Evolutionary conservation across 2,113 vertebrate genomes (phyloP).

Genomic region (Chlorocebus sabaeus): DNA sequence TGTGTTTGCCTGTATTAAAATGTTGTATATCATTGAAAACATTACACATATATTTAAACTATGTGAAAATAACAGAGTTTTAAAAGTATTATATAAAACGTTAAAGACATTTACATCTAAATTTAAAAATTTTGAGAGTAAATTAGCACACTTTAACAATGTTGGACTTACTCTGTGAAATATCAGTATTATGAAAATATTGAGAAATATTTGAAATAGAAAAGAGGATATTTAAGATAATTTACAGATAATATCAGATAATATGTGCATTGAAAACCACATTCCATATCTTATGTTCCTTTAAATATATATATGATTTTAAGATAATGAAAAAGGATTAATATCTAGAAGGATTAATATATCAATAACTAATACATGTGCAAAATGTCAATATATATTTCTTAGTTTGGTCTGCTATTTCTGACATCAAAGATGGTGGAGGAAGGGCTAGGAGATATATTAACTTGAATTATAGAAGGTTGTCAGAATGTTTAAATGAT

Average conservation of each 20-base stretch:
- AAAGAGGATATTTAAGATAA: not conserved
- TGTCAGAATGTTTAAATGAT: not conserved
- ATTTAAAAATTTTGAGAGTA: not conserved
- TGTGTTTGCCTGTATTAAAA: not conserved
- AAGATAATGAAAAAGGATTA: not conserved
- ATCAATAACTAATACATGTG: not conserved
- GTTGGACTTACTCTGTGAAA: not conserved
- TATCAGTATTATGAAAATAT: not conserved
- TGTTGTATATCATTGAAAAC: not conserved
- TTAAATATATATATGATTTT: not conserved
- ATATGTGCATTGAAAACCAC: too few species aligned
- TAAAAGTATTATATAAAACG: not conserved
- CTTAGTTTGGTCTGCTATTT: not conserved
- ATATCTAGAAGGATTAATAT: not conserved
- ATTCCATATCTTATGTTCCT: not conserved
- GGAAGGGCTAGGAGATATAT: not conserved
- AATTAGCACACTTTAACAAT: not conserved
- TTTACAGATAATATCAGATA: not conserved
- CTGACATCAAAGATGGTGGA: too few species aligned
- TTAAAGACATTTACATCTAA: not conserved
- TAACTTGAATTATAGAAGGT: not conserved
- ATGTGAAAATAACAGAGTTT: not conserved
- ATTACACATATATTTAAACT: not conserved
- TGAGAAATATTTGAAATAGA: not conserved
- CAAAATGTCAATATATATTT: not conserved